Base-by-base conservation (phyloP, 1,140 invertebrate species). In the Alviniconcha marisindica region DNA sequence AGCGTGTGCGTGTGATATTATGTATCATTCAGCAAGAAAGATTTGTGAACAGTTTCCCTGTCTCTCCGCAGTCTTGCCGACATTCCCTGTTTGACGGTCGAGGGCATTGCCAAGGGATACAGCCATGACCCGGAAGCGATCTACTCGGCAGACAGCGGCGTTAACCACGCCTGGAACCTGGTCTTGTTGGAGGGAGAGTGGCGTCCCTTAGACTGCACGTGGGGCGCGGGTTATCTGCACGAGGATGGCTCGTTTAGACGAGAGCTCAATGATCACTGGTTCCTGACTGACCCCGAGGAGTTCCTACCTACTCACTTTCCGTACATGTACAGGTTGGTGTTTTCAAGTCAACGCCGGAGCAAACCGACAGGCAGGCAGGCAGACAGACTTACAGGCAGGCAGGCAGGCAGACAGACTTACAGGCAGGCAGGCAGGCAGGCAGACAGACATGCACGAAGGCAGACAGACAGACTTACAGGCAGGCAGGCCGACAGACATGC, bases 61-160 rank as follows among this genome's bases (percentile, higher is more conserved):
- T n/a, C n/a, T n/a, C n/a, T n/a, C n/a, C n/a, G n/a, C 42, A 81
- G 79, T 0, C 38, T 81, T 18, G 38, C 97, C 1, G 98, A 98
- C 87, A 94, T 99, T 21, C 98, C 99, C 92, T 99, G 98, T 93
- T 97, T 99, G 10, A 97, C 99, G 15, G 98, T 99, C 90, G 98
- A 98, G 93, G 98, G 98, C 21, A 99, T 99, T 93, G 98, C 97
- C 71, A 99, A 99, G 92, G 98, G 97, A 66, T 98, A 98, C 2
- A 98, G 98, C 76, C 99, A 99, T 92, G 97, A 98, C 91, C 98
- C 98, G 0, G 98, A 97, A 0, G 96, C 98, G 1, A 95, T 96
- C 83, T 99, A 99, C 91, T 24, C 71, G 7, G 3, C 10, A 3
- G 99, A 85, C 88, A n/a, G 21, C 24, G 10, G 18, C 42, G 85